These are phyloP conservation scores for Minunthozetes semirufus DNA, from an alignment of 2,888 invertebrate genomes.

Conservation along the genomic window DNA sequence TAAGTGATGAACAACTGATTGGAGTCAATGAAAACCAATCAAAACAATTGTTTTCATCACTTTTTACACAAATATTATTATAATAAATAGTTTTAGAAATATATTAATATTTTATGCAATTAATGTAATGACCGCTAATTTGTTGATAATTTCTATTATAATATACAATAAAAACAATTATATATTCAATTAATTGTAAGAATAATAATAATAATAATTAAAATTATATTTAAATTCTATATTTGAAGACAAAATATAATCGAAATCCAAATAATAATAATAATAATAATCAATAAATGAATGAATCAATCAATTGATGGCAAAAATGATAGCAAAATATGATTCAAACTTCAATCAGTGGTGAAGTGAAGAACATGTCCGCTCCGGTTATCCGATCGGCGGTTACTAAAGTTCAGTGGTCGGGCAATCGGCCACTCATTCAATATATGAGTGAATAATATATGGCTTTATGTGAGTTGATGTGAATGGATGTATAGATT, in stretches of 20 bases:
- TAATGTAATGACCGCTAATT: not conserved
- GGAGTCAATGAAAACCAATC: not conserved
- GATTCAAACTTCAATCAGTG: no score
- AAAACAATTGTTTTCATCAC: not conserved
- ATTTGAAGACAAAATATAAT: no score
- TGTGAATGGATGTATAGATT: not conserved
- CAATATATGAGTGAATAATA: not conserved
- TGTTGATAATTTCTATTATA: not conserved
- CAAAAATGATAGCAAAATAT: no score
- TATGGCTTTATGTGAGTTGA: not conserved
- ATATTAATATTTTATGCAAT: not conserved
- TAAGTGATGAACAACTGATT: not conserved
- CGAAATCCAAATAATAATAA: no score
- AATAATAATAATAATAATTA: not conserved
- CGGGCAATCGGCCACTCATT: not conserved
- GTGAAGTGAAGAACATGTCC: no score
- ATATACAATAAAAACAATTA: not conserved
- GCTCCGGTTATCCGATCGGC: no score
- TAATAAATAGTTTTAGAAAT: slow-evolving; percentile 14
- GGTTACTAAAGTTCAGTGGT: no score
- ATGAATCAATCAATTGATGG: no score
- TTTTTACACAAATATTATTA: not conserved
- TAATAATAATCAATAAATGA: no score
- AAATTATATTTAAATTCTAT: no score
- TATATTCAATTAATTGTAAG: not conserved